These are phyloP conservation scores for Oryzaephilus surinamensis DNA, from an alignment of 1,140 invertebrate species.

Conservation along the genomic window DNA sequence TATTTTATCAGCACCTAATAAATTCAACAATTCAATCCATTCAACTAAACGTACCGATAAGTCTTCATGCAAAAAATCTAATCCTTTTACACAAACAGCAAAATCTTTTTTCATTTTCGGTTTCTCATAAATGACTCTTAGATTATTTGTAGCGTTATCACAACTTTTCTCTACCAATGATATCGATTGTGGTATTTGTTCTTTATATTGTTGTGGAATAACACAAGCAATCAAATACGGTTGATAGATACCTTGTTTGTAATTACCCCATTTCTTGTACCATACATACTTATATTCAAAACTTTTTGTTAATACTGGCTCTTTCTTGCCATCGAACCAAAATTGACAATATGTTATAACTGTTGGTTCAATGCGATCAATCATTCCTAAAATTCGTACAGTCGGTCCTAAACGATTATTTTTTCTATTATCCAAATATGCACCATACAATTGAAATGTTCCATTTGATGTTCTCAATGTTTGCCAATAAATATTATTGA, in stretches of 20 bases:
- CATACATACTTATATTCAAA: slow-evolving; percentile 90
- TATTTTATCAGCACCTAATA: slow-evolving; percentile 85
- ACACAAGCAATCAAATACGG: slow-evolving; percentile 85
- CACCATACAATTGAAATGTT: slow-evolving; percentile 80
- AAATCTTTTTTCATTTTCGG: slow-evolving; percentile 66
- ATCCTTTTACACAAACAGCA: slow-evolving; percentile 88
- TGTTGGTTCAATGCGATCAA: slow-evolving; percentile 75
- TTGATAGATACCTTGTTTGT: slow-evolving; percentile 83
- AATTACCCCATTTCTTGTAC: slow-evolving; percentile 91
- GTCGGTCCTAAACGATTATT: slow-evolving; percentile 67
- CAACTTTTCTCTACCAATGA: slow-evolving; percentile 78
- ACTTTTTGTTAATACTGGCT: slow-evolving; percentile 64
- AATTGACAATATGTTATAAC: slow-evolving; percentile 77
- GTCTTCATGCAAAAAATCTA: slow-evolving; percentile 88
- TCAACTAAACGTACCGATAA: slow-evolving; percentile 82
- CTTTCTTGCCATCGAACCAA: slow-evolving; percentile 77
- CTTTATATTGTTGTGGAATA: slow-evolving; percentile 61
- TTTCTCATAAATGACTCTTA: slow-evolving; percentile 72
- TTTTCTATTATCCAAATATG: slow-evolving; percentile 75
- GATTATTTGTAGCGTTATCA: slow-evolving; percentile 74
- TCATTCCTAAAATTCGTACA: slow-evolving; percentile 80
- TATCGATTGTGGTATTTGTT: slow-evolving; percentile 64
- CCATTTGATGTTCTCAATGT: slow-evolving; percentile 67
- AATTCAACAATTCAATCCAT: slow-evolving; percentile 81
- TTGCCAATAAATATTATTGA: slow-evolving; percentile 89